These are phyloP conservation scores for Limnephilus auricula DNA, from an alignment of 2,888 invertebrate genomes.

Conservation along the genomic window DNA sequence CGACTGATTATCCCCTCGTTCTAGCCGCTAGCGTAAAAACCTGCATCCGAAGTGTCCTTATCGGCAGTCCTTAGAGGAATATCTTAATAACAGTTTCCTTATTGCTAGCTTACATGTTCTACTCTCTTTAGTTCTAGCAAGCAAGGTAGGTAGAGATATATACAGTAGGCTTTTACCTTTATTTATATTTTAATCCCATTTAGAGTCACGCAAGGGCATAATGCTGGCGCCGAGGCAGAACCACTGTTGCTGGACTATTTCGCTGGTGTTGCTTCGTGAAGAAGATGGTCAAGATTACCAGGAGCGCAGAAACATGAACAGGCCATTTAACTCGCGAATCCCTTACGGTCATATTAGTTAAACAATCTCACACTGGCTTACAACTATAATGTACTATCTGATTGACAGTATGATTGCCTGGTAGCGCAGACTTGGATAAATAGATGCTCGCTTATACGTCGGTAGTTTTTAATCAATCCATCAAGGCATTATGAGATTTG, in stretches of 20 bases:
- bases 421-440: background rate
- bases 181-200: background rate
- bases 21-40: background rate
- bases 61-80: background rate
- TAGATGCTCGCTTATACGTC: background rate
- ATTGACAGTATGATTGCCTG: background rate
- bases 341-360: constrained; percentile 26
- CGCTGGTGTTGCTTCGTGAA: background rate
- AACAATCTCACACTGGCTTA: background rate
- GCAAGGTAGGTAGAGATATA: background rate
- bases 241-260: background rate
- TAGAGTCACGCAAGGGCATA: constrained; percentile 16
- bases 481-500: too few relatives aligned
- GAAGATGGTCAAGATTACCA: constrained; percentile 18
- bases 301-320: constrained; percentile 5
- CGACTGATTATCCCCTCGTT: background rate
- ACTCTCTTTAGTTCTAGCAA: background rate
- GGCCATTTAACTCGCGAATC: constrained; percentile 8
- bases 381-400: background rate
- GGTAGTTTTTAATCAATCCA: background rate
- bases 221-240: background rate
- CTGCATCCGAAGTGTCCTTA: background rate
- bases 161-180: background rate
- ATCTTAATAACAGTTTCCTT: constrained; percentile 28
- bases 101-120: background rate